Evolutionary conservation across 2,797 vertebrate genomes (phyloP), one percentile per base, ranked within the genome.

Genomic region (Molothrus ater): DNA sequence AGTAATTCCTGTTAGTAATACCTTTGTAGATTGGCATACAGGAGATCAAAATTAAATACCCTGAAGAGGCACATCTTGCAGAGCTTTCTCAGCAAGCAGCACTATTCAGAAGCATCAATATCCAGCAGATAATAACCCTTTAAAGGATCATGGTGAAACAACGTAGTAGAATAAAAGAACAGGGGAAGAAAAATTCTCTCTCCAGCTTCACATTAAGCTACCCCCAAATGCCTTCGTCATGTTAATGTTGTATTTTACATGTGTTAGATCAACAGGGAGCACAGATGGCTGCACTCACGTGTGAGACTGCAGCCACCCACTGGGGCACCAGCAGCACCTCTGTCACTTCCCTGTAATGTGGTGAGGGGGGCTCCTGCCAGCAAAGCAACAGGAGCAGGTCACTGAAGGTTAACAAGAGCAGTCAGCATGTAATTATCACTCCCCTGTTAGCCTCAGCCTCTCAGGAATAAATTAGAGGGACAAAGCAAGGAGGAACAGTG

Each of bases 231-330:
- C 66, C 57, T 95, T 94, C 81, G 81, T 79, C 76, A 51, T 88
- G 91, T 78, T 95, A 88, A 80, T 92, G 92, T 84, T 72, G 17
- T 53, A 20, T 75, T 84, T 95, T 88, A 93, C 88, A 84, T 2
- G 3, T 94, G 80, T 93, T 92, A 59, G 73, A 70, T 81, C 70
- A 73, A 45, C 81, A 54, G 80, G 86, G 80, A 88, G 92, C 92
- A 88, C 95, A 95, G 94, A 94, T 90, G 88, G 86, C 83, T 92
- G 80, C 66, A 45, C 80, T 91, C 88, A 94, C 25, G 13, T 86
- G 87, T 68, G 80, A 91, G 92, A 20, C 72, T 45, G 60, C 86
- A 48, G 76, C 59, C 86, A 93, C 81, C 78, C 74, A 36, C 63
- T n/a, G 93, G 17, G 85, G 57, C 61, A 79, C 34, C 65, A 65